Percentiles rank a stretch among this genome's conserved stretches.
Conservation (phyloP, 1,140 invertebrate genomes). For the Panulirus ornatus region DNA sequence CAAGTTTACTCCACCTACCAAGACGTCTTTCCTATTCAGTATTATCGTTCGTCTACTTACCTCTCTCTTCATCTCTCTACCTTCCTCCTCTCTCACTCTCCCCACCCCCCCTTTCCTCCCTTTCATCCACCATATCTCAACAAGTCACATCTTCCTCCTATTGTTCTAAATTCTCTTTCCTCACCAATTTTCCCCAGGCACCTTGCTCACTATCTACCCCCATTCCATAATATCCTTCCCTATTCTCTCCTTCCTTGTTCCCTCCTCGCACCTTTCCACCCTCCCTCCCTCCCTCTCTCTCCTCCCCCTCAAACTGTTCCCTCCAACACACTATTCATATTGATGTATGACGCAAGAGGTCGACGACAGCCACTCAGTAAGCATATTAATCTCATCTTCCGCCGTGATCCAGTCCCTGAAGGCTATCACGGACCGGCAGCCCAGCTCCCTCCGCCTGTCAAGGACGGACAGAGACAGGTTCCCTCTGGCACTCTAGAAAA, state of each 20-base stretch:
- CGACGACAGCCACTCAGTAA: conserved; percentile 22
- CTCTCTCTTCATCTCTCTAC: neutral
- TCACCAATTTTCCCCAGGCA: too few species aligned
- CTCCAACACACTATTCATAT: neutral
- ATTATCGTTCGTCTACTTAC: neutral
- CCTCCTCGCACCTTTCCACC: neutral
- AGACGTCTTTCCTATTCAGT: neutral
- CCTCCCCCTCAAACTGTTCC: neutral
- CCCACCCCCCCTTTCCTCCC: neutral
- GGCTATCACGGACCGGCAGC: too few species aligned
- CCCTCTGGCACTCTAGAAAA: neutral
- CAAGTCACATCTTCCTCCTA: neutral
- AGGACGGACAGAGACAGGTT: too few species aligned
- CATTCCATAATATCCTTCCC: neutral
- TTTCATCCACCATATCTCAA: neutral
- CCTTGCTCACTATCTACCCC: neutral
- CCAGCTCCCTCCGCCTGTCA: too few species aligned
- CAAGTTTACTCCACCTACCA: neutral
- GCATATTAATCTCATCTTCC: conserved; percentile 32
- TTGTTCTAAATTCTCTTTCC: neutral
- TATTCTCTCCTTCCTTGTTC: neutral
- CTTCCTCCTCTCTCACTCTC: neutral
- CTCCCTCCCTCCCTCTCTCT: neutral
- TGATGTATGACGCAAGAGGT: neutral
- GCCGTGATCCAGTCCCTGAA: too few species aligned